Base-by-base conservation (phyloP, 2,113 vertebrate genomes). In the Cyrtonyx montezumae region DNA sequence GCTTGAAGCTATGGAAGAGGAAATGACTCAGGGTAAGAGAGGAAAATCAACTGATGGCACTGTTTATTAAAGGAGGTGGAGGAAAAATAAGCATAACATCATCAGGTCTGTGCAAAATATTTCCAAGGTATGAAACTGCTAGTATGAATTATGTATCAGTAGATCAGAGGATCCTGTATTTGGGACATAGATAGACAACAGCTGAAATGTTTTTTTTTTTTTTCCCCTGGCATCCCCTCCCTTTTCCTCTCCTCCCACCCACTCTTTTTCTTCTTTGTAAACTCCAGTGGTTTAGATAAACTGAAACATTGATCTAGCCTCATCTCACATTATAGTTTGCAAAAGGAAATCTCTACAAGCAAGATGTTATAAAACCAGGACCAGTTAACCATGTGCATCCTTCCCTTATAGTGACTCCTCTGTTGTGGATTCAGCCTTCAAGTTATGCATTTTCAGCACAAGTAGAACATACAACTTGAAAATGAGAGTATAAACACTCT, bases 1-100 rank as follows among this genome's bases (percentile, higher is more conserved):
- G 83, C 89, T 89, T 26, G 9, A 87, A 90, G 90, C 3, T 1
- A 65, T 18, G n/a, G 92, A 95, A 96, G 91, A 84, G 94, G 95
- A 96, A 96, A 92, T 96, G 94, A 95, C 87, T 96, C 96, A 96
- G 87, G 75, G 79, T 90, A 32, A 56, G 70, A 65, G 80, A 90
- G 86, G 92, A 94, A 96, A 96, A 95, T 92, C 84, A 95, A 89
- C 84, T 3, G 13, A 79, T 91, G 93, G 94, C 53, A 75, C 63
- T 96, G 91, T 95, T 95, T 96, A 88, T 79, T 93, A 87, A 91
- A 91, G 90, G 66, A 92, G 91, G 84, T 84, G 58, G 59, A 92
- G 73, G 45, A 66, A 94, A 75, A 87, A 59, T n/a, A 79, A 37
- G 55, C 34, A 3, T 46, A 92, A 68, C 68, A 92, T 76, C 76